Evolutionary conservation across 2,113 vertebrate genomes (phyloP), one percentile per base, ranked within the genome.

Genomic region (Alouatta palliata): DNA sequence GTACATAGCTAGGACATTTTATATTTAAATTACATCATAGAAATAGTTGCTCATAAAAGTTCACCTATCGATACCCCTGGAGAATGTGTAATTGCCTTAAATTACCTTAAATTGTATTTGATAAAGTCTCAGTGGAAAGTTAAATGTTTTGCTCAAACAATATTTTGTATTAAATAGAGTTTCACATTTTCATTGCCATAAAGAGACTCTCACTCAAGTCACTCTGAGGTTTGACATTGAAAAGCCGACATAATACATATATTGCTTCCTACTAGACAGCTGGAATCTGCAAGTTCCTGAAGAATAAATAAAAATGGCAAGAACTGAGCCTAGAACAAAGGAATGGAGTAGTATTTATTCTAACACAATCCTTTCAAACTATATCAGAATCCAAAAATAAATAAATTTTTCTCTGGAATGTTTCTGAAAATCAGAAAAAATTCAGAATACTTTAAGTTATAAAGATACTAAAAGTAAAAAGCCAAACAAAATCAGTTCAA

Each of bases 71-170:
- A 68, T 45, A 56, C 43, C 23, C 90, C 83, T 85, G 64, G 21
- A 40, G 6, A 97, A 94, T 88, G 17, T 82, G 1, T 71, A 90
- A 77, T 92, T 77, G 7, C 40, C 85, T 95, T 37, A 89, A 87
- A 87, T 92, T 87, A 87, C 7, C n/a, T 88, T 80, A 91, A 95
- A 86, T 52, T 92, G 19, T 58, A 32, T 84, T 84, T 91, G 25
- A 94, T 75, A 82, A 92, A 64, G 17, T 83, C n/a, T 95, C 68
- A 80, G 9, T 90, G 71, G 7, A 23, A 95, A 87, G 10, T 23
- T 96, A 86, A 93, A 82, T 80, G 4, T 82, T 95, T 94, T 83
- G 3, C 9, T 73, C 40, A 88, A 47, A 27, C 83, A 93, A 49
- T 45, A 82, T 93, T 94, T 98, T 79, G 7, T 79, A 49, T 68